These are phyloP conservation scores for Rhadinocentrus ornatus DNA, from an alignment of 2,797 vertebrate species.

Conservation along the genomic window DNA sequence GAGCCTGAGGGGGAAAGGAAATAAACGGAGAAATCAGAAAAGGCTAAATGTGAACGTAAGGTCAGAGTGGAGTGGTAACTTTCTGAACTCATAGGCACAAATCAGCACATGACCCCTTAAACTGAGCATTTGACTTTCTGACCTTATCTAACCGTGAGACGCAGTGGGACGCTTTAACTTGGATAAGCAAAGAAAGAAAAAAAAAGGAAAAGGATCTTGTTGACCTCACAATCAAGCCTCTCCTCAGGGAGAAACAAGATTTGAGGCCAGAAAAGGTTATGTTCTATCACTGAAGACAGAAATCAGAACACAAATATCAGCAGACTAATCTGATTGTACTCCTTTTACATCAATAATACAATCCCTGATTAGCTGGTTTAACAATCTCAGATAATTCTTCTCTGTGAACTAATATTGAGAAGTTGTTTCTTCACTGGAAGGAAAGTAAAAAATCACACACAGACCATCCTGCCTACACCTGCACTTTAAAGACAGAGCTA, in stretches of 20 bases:
- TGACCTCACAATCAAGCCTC: constrained; percentile 38
- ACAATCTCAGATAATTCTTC: too few species aligned
- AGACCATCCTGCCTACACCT: constrained; percentile 44
- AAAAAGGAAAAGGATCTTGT: constrained; percentile 15
- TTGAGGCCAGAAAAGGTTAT: not conserved
- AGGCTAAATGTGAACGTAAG: constrained; percentile 23
- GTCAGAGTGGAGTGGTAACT: constrained; percentile 33
- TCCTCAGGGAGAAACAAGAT: constrained; percentile 1
- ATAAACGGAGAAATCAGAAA: constrained; percentile 21
- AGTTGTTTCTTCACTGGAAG: constrained; percentile 48
- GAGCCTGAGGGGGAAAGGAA: constrained; percentile 83
- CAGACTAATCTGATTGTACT: not conserved
- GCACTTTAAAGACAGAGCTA: constrained; percentile 37
- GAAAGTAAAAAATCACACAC: constrained; percentile 52
- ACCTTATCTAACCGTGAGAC: constrained; percentile 54
- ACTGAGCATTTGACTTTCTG: constrained; percentile 61
- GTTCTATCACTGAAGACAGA: constrained; percentile 8
- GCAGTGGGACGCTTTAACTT: constrained; percentile 52
- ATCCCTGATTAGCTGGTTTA: constrained; percentile 9
- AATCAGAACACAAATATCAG: constrained; percentile 26
- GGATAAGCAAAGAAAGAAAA: constrained; percentile 33
- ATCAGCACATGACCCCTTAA: constrained; percentile 46
- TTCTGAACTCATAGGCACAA: constrained; percentile 17
- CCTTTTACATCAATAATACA: constrained; percentile 6
- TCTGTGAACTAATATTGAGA: constrained; percentile 24